Evolutionary conservation across 2,888 invertebrate species (phyloP), one percentile per base, ranked within the genome.

Genomic region (Oxytorus armatus): DNA sequence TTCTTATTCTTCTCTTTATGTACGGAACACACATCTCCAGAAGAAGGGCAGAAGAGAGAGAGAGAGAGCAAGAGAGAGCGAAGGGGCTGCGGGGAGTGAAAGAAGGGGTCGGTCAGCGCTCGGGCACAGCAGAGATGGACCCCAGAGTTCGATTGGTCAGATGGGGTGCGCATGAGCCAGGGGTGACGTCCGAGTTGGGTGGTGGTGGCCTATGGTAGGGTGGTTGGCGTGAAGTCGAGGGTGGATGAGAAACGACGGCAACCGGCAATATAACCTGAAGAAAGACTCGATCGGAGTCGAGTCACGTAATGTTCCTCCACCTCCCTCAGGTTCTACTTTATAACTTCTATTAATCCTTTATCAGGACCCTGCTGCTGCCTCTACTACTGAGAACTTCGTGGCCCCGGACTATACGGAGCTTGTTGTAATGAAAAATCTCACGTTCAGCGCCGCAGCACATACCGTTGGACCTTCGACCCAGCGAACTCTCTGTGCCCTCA

Each of bases 281-380:
- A 92, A 90, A 91, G 89, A 90, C 89, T 88, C 89, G 90, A 92
- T 92, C 91, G 89, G 90, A 91, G 92, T 92, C 92, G 89, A 88
- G 91, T 92, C 92, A 92, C 91, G 92, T 92, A 91, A 91, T 89
- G 91, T 89, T 88, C 91, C 90, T 90, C 90, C 91, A 88, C 89
- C 90, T 87, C 90, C n/a, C 88, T 88, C 88, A 89, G 90, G 90
- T 90, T 91, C 91, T 91, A 92, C 92, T 92, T 92, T 92, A 92
- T 92, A 92, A 92, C 91, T 92, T 92, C 91, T 91, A 92, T 92
- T 92, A 92, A 91, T 92, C 92, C 91, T 92, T 91, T 92, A 84
- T 84, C 84, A 83, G 83, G 82, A 65, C 81, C 65, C 59, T 77
- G 77, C 81, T 77, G 57, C 73, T 57, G 66, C 73, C 72, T 51